A percentile compares a stretch with the other conserved stretches of the same genome.
Conservation (phyloP, 2,888 invertebrate species). For the Apeira syringaria region DNA sequence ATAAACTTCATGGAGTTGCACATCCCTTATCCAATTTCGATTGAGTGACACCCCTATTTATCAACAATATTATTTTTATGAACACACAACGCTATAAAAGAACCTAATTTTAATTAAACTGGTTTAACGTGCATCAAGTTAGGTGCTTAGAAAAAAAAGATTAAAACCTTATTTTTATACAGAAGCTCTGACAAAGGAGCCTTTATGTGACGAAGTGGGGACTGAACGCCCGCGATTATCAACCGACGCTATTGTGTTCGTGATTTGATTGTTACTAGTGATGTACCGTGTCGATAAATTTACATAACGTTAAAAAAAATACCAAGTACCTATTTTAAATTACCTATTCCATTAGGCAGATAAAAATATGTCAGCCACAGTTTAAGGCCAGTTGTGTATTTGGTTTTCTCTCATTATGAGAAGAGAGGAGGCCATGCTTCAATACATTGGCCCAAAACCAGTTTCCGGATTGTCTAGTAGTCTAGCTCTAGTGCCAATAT, state of each 20-base stretch:
- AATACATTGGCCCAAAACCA: too few species aligned
- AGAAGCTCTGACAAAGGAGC: slow-evolving; percentile 65
- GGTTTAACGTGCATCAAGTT: slow-evolving; percentile 54
- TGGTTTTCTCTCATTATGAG: too few species aligned
- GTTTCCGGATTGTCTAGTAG: too few species aligned
- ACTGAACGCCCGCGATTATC: slow-evolving; percentile 67
- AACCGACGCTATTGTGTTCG: slow-evolving; percentile 72
- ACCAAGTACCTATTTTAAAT: too few species aligned
- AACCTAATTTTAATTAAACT: slow-evolving; percentile 74
- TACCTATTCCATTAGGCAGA: too few species aligned
- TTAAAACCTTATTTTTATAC: slow-evolving; percentile 40
- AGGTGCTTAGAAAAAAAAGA: slow-evolving; percentile 39
- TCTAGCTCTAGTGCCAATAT: too few species aligned
- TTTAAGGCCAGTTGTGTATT: too few species aligned
- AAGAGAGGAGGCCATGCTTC: too few species aligned
- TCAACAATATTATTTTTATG: slow-evolving; percentile 77
- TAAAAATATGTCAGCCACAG: too few species aligned
- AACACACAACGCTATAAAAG: slow-evolving; percentile 52
- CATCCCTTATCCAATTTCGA: slow-evolving; percentile 44
- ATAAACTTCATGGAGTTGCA: slow-evolving; percentile 38
- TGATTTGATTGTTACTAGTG: slow-evolving; percentile 73
- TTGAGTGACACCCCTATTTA: slow-evolving; percentile 51
- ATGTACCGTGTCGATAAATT: slow-evolving; percentile 41
- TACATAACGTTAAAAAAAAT: too few species aligned
- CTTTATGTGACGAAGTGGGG: slow-evolving; percentile 57